phyloP scores from a whole-genome alignment of 2,113 vertebrate species.

The Beaufortia kweichowensis region DNA sequence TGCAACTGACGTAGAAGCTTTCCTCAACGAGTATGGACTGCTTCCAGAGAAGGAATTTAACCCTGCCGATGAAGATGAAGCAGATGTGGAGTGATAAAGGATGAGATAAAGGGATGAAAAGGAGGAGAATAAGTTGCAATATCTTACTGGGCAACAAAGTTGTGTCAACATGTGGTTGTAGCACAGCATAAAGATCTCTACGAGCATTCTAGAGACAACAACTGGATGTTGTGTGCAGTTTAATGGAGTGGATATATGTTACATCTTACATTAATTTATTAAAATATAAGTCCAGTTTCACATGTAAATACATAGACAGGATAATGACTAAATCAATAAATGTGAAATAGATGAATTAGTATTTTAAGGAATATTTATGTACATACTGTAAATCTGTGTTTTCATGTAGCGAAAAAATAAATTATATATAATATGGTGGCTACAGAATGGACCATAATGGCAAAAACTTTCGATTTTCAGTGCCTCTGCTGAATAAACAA shows the following conservation, averaged over 20 bases:
- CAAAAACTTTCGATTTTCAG: background rate
- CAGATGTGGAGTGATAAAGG: slow-evolving; percentile 76
- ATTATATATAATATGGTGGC: background rate
- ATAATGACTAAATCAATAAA: background rate
- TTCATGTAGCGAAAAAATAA: background rate
- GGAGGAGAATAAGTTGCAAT: slow-evolving; percentile 46
- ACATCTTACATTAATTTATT: too few species aligned
- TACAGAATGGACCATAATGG: background rate
- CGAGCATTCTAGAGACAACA: slow-evolving; percentile 10
- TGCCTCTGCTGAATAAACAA: too few species aligned
- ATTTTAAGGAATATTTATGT: background rate
- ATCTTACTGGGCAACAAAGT: slow-evolving; percentile 36
- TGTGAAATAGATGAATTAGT: slow-evolving; percentile 12
- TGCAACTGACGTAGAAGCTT: slow-evolving; percentile 89
- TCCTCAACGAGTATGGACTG: slow-evolving; percentile 93
- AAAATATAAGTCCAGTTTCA: background rate
- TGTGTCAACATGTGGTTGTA: slow-evolving; percentile 21
- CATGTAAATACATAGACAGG: slow-evolving; percentile 18
- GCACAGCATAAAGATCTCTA: slow-evolving; percentile 31
- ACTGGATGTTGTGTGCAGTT: background rate
- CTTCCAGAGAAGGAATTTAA: slow-evolving; percentile 85
- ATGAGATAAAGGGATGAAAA: background rate
- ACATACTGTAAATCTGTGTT: slow-evolving; percentile 4
- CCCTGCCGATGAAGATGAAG: slow-evolving; percentile 67
- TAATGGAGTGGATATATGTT: background rate